Conservation (phyloP, 2,113 vertebrate genomes). For the Elgaria multicarinata region DNA sequence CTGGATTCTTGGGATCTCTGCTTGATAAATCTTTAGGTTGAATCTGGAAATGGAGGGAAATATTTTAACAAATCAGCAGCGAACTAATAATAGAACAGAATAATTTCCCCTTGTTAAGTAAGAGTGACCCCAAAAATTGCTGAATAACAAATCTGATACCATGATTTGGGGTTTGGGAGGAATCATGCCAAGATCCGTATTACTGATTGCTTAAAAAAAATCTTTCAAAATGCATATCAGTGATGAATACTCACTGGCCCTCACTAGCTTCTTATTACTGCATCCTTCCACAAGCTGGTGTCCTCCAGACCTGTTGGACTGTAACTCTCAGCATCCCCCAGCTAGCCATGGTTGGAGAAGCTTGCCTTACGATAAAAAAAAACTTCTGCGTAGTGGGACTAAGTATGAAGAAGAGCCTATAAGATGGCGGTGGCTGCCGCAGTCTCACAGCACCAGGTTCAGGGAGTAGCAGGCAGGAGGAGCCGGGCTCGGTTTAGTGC, state of each 20-base stretch:
- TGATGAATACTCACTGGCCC: background rate
- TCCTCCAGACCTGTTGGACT: background rate
- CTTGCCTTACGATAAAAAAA: too few relatives aligned
- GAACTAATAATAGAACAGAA: too few relatives aligned
- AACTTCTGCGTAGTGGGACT: too few relatives aligned
- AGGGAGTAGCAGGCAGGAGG: too few relatives aligned
- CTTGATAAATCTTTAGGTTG: conserved; percentile 74
- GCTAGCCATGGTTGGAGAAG: too few relatives aligned
- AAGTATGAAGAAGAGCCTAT: too few relatives aligned
- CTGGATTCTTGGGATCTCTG: conserved; percentile 16
- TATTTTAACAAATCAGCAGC: background rate
- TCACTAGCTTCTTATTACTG: too few relatives aligned
- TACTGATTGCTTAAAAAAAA: background rate
- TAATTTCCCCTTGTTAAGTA: background rate
- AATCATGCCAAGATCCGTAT: background rate
- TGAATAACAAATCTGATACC: background rate
- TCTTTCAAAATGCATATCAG: background rate
- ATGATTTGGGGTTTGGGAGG: background rate
- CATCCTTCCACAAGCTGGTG: too few relatives aligned
- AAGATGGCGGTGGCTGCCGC: too few relatives aligned
- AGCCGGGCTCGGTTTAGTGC: too few relatives aligned
- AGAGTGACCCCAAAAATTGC: background rate
- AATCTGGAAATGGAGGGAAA: conserved; percentile 71
- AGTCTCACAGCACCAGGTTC: too few relatives aligned
- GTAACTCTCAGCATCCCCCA: background rate